These are phyloP conservation scores for Mus pahari DNA, from an alignment of 2,113 vertebrate genomes.

Conservation along the genomic window DNA sequence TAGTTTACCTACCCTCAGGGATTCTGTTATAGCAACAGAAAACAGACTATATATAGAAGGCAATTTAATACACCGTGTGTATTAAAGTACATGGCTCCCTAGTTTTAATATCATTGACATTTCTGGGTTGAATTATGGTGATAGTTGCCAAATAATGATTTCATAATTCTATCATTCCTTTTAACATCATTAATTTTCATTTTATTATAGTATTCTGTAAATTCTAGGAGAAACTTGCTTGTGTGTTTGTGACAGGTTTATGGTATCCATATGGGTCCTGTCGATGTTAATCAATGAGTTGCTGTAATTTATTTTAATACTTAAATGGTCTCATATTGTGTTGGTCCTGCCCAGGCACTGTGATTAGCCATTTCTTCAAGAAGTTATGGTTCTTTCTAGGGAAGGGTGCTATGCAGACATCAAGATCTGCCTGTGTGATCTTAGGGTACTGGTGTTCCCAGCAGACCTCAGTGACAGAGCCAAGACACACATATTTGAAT, in stretches of 20 bases:
- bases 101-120: neutral
- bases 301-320: neutral
- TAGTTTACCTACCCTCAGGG: neutral
- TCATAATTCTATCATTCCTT: neutral
- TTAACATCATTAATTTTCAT: neutral
- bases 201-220: neutral
- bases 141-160: neutral
- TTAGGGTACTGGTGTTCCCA: neutral
- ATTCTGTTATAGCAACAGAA: slow-evolving; percentile 16
- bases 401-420: neutral
- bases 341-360: neutral
- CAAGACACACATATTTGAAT: neutral
- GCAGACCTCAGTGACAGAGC: neutral
- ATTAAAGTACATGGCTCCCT: neutral
- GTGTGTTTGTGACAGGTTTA: neutral
- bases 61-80: neutral
- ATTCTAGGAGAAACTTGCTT: neutral
- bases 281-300: neutral
- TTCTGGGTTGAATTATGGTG: neutral
- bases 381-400: neutral
- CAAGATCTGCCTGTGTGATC: neutral
- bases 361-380: neutral
- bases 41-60: neutral
- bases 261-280: neutral
- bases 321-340: neutral